Base-by-base conservation (phyloP, 2,113 vertebrate species). In the Urocitellus parryii region DNA sequence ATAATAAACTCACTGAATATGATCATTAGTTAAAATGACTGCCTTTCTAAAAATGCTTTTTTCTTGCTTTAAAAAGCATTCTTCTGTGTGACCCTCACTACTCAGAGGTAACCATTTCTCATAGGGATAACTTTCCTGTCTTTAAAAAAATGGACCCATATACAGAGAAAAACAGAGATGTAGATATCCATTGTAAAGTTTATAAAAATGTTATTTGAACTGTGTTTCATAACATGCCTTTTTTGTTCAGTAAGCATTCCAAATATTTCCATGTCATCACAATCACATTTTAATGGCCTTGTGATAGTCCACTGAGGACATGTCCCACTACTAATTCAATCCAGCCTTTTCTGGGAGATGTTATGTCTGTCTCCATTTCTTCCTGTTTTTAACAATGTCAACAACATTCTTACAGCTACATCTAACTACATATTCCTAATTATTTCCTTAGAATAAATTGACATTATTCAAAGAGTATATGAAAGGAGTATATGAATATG, bases 401-500 rank as follows among this genome's bases (percentile, higher is more conserved):
- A 72, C 37, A 76, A 63, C 70, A 58, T 90, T 76, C 37, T 88
- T 58, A 5, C 12, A 56, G 63, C 51, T 94, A 34, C 39, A 17
- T 48, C 39, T 84, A 56, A 61, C 48, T 65, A 56, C 5, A 39
- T 37, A 76, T 56, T 45, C 27, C 34, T 37, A 24, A 51, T 68
- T 87, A 88, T 78, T 81, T 88, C 86, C 20, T 77, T 37, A 86
- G 61, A 97, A 51, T 84, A 81, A 88, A 72, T 68, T 61, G 34
- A 48, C 3, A 37, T 90, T 34, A 67, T 86, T 90, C 58, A 94
- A 95, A 70, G 37, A 17, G 1, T 29, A 18, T 53, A 7, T 83
- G 45, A 94, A 90, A 74, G 22, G 56, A 24, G 56, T 58, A 58
- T 24, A 58, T 22, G 88, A 61, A 70, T 76, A 90, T 6, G 27